Conservation (phyloP, 2,797 vertebrate genomes). For the Sternotherus odoratus region DNA sequence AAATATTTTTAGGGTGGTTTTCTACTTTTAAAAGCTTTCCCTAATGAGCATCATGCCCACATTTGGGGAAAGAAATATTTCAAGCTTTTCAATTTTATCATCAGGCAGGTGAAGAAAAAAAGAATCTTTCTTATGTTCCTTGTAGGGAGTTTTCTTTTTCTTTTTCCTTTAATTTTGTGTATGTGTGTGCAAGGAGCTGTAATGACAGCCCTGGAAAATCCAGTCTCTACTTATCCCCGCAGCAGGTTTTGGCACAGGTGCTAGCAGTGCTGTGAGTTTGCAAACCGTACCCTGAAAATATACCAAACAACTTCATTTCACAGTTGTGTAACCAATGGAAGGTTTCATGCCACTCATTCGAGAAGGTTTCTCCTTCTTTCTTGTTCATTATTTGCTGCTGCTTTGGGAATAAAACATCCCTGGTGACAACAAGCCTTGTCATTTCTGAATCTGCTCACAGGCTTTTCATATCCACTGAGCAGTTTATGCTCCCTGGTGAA, state of each 20-base stretch:
- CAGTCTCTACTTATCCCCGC: not conserved
- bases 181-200: conserved; percentile 19
- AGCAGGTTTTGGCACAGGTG: not conserved
- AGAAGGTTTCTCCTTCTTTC: not conserved
- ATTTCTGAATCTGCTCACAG: not conserved
- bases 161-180: conserved; percentile 11
- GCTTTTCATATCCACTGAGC: conserved; percentile 13
- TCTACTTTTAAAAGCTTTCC: not conserved
- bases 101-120: conserved; percentile 31
- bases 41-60: not conserved
- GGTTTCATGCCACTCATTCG: not conserved
- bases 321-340: conserved; percentile 25
- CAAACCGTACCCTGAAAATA: not conserved
- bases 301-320: not conserved
- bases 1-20: not conserved
- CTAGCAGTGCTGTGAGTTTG: conserved; percentile 7
- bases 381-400: not conserved
- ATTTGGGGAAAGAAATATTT: not conserved
- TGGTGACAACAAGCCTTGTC: not conserved
- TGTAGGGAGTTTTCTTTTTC: not conserved
- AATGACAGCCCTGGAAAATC: not conserved
- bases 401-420: not conserved
- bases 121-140: not conserved
- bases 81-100: not conserved
- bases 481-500: not conserved